A percentile compares a stretch with the other conserved stretches of the same genome.
Evolutionary conservation across 1,140 invertebrate genomes (phyloP).

Genomic region (Steinernema khuongi): DNA sequence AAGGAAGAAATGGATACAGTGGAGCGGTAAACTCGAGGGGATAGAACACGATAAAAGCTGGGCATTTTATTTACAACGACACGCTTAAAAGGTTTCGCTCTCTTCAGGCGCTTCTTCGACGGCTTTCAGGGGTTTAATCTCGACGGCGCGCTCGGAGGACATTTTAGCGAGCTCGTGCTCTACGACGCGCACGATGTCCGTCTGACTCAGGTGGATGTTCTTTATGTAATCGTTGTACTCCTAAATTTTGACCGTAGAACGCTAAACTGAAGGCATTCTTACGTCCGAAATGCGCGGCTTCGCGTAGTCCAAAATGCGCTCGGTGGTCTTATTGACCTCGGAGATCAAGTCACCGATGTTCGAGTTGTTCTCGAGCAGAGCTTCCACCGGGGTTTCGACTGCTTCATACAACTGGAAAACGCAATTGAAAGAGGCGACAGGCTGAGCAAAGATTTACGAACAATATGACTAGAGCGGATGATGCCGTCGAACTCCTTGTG

Average conservation of each 20-base stretch:
- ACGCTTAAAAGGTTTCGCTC: neutral
- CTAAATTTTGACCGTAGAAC: neutral
- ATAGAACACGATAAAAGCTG: no score
- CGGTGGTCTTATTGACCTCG: neutral
- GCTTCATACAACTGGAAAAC: neutral
- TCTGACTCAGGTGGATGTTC: constrained; percentile 6
- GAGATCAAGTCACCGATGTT: neutral
- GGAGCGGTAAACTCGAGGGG: no score
- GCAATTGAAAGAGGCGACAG: neutral
- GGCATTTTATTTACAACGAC: neutral
- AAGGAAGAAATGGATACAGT: no score
- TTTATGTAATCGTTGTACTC: constrained; percentile 5
- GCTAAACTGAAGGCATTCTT: neutral
- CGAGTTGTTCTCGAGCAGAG: neutral
- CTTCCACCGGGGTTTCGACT: neutral
- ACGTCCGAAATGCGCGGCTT: neutral
- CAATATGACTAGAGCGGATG: constrained; percentile 6
- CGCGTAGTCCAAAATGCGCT: neutral
- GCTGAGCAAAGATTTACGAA: neutral
- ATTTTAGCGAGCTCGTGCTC: neutral
- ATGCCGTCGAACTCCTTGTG: neutral
- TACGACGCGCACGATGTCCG: constrained; percentile 5
- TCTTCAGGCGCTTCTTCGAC: neutral
- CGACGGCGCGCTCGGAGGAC: neutral
- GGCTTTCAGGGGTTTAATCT: neutral